Evolutionary conservation across 2,797 vertebrate species (phyloP).

Genomic region (Hydrophis major): DNA sequence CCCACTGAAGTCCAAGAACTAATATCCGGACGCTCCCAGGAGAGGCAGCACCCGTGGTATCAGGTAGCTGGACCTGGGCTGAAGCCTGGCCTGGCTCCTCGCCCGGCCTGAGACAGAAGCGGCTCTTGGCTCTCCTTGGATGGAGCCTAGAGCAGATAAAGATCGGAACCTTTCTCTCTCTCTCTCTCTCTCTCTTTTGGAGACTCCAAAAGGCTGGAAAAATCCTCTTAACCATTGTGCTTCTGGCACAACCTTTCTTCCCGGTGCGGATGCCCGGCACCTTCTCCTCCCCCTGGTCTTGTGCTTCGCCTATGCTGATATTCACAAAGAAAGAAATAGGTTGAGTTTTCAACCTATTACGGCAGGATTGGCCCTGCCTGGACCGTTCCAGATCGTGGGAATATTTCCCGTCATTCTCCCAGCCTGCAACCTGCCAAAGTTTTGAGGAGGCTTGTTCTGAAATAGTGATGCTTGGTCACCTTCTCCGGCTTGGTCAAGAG

Average conservation of each 20-base stretch:
- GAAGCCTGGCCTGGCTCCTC: neutral
- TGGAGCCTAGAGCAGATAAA: neutral
- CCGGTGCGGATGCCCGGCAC: neutral
- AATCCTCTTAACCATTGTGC: neutral
- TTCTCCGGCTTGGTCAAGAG: no score
- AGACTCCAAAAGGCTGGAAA: neutral
- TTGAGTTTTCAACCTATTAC: neutral
- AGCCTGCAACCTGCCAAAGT: neutral
- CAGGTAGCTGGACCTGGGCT: neutral
- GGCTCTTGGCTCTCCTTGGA: neutral
- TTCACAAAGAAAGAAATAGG: neutral
- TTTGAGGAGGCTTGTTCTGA: neutral
- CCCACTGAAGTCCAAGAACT: neutral
- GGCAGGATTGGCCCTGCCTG: neutral
- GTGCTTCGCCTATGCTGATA: neutral
- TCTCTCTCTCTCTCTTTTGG: neutral
- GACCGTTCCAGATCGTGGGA: neutral
- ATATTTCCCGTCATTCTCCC: neutral
- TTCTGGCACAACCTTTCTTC: neutral
- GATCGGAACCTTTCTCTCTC: neutral
- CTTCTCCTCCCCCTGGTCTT: neutral
- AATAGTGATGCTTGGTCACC: neutral
- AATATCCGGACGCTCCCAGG: neutral
- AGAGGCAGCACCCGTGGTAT: neutral
- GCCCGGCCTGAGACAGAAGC: neutral